Conservation (phyloP, 2,113 vertebrate genomes). For the Gavia stellata region DNA sequence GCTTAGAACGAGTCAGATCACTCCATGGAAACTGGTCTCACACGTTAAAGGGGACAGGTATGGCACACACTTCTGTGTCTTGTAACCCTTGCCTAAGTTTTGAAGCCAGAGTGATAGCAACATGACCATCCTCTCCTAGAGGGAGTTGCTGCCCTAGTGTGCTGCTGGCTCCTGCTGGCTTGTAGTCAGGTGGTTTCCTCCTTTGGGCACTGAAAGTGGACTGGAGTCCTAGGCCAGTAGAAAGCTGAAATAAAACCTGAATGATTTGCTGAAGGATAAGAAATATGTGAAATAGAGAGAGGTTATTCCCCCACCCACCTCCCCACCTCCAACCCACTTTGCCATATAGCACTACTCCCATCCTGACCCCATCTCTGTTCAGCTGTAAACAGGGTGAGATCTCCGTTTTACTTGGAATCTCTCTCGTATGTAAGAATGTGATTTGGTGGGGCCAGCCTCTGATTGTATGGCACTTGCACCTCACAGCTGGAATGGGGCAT, state of each 20-base stretch:
- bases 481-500: background rate
- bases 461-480: background rate
- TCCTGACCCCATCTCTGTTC: background rate
- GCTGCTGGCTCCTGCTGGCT: background rate
- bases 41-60: background rate
- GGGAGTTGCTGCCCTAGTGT: background rate
- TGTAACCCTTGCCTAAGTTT: background rate
- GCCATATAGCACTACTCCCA: background rate
- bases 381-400: background rate
- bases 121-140: background rate
- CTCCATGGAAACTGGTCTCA: background rate
- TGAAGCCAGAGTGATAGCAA: background rate
- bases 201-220: background rate
- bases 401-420: constrained; percentile 1
- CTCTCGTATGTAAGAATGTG: background rate
- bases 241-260: background rate
- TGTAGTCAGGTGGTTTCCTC: background rate
- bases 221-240: background rate
- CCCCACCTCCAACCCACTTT: background rate
- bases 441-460: background rate
- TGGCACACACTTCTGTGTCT: background rate
- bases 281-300: background rate
- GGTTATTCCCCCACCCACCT: background rate
- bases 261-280: background rate
- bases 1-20: background rate